Evolutionary conservation across 2,113 vertebrate species (phyloP), one percentile per base, ranked within the genome.

Genomic region (Lepus europaeus): DNA sequence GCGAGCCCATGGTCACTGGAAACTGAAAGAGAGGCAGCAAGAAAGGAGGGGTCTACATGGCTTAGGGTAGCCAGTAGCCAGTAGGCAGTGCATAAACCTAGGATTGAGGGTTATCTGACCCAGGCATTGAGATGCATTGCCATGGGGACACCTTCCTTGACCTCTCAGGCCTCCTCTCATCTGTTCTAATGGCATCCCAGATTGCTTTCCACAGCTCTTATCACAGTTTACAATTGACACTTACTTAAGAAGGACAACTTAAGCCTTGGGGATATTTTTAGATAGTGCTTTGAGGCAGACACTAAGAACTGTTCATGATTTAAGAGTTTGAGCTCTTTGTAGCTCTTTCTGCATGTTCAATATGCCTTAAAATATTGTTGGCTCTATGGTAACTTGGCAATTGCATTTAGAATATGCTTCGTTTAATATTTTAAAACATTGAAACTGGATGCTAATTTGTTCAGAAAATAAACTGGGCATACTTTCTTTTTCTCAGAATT

Each of bases 291-390:
- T 45, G 36, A 33, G 33, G 19, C 31, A 81, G 36, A 49, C 3
- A 56, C 73, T 87, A 89, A 92, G 66, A 96, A 93, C 53, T 63
- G 82, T 80, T 95, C 89, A 95, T 14, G 45, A 73, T 83, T 95
- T 93, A 80, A 90, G 61, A n/a, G 14, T 87, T 19, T 73, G 20
- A 3, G 14, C 31, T 27, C 92, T 94, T 92, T 78, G 86, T 5
- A 82, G 20, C 22, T 64, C 1, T 91, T 56, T 27, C 53, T 94
- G 11, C 53, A 79, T 95, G 29, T 94, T 96, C 92, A 94, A 61
- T 91, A 69, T 61, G 22, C 19, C 45, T 61, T 95, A 89, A 97
- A 96, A 97, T 91, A 95, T 91, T 80, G 82, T 94, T 89, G 95
- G 17, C n/a, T 92, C 23, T 88, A 22, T 45, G 88, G 29, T 74